phyloP scores from a whole-genome alignment of 2,888 invertebrate genomes.

The Bruchidius siliquastri region DNA sequence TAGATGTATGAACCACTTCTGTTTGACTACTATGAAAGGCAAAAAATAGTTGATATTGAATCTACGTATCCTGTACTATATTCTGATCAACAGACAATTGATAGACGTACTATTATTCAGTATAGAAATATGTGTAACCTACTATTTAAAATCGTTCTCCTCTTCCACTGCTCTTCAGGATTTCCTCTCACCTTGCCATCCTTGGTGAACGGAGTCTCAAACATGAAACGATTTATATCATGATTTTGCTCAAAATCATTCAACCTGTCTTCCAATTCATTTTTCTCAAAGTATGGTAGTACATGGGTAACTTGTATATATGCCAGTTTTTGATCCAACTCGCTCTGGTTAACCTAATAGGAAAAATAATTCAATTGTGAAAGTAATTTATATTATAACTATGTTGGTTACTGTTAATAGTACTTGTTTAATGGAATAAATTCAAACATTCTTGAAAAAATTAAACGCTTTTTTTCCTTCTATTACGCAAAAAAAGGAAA shows the following conservation, averaged over 20 bases:
- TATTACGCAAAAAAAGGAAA: no score
- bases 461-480: no score
- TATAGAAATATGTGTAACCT: conserved; percentile 30
- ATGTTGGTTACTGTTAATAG: no score
- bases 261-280: conserved; percentile 64
- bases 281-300: conserved; percentile 76
- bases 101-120: no score
- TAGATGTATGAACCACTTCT: no score
- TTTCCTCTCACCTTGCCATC: conserved; percentile 74
- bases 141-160: conserved; percentile 88
- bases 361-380: background rate
- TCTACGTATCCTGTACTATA: no score
- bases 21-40: no score
- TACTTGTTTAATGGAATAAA: no score
- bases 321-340: conserved; percentile 78
- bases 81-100: no score
- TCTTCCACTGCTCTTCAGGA: conserved; percentile 86
- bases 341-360: conserved; percentile 63
- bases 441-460: no score
- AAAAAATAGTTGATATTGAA: no score
- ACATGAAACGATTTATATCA: conserved; percentile 85
- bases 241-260: conserved; percentile 89
- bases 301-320: conserved; percentile 95
- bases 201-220: conserved; percentile 90
- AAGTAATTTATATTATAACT: no score